Base-by-base conservation (phyloP, 2,797 vertebrate species). In the Paramormyrops hopkinsi region DNA sequence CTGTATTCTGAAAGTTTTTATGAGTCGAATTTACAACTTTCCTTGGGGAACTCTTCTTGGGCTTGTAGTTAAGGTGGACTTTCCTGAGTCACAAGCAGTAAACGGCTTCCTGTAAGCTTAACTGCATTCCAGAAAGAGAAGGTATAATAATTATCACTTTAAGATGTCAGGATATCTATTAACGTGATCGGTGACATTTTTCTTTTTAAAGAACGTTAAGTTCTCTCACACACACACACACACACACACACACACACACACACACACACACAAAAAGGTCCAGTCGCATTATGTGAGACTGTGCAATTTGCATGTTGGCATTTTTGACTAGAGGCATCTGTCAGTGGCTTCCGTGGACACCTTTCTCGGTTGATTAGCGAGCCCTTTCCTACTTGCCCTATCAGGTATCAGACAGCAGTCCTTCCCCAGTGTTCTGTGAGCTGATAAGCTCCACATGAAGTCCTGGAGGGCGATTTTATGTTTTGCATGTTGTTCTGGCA, bases 321-420 rank as follows among this genome's bases (percentile, higher is more conserved):
- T 59, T 48, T 25, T 29, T 37, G 87, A 69, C 44, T 25, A 25
- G n/a, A 37, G 17, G 62, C 41, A 88, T 90, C 89, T 90, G 62
- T 90, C 90, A 89, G 90, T 41, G 33, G 90, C 89, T 89, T 86
- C 86, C 90, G 90, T 7, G 56, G 88, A 85, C 46, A 86, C 90
- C 89, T 93, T 93, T 90, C 53, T 87, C 41, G 88, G 89, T 92
- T 94, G 94, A 96, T 95, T 94, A 92, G 92, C 89, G 90, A 84
- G 7, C 91, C 93, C 91, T 93, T 53, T 93, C 88, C 90, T 92
- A 94, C 93, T 88, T 0, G 51, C 88, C 90, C 92, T 96, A 95
- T 96, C 95, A 92, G 92, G 90, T 91, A 89, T 76, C 59, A 88
- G 93, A 92, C 94, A 94, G 94, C 93, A 91, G 93, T 92, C 92